A percentile compares a stretch with the other conserved stretches of the same genome.
phyloP scores from a whole-genome alignment of 2,113 vertebrate species.

The Meles meles region DNA sequence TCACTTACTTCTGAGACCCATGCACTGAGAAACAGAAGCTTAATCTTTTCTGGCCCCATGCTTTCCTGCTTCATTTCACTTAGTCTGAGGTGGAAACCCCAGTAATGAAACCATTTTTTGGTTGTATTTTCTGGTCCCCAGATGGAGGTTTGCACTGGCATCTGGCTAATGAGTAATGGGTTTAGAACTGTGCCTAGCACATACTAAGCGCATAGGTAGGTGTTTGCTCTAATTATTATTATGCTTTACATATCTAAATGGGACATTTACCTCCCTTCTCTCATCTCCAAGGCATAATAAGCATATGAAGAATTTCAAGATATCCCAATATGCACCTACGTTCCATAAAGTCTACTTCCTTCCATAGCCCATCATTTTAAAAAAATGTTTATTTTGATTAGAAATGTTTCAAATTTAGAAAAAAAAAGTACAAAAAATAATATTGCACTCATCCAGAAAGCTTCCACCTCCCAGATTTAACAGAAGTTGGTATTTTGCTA shows the following conservation, averaged over 20 bases:
- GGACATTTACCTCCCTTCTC: not conserved
- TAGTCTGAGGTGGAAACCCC: not conserved
- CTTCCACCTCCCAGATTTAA: not conserved
- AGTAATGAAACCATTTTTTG: not conserved
- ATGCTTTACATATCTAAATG: not conserved
- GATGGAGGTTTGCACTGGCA: not conserved
- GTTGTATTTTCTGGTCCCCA: not conserved
- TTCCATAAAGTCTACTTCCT: not conserved
- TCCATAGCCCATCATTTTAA: not conserved
- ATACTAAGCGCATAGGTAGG: not conserved
- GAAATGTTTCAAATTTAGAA: not conserved
- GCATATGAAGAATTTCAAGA: not conserved
- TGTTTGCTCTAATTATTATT: not conserved
- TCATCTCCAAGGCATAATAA: not conserved
- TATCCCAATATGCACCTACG: not conserved
- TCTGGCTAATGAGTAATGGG: not conserved
- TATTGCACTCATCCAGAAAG: not conserved
- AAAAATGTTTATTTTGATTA: conserved; percentile 27
- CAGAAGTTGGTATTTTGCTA: not conserved
- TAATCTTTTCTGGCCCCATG: not conserved
- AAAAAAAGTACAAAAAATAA: not conserved
- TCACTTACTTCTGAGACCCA: not conserved
- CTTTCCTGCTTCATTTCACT: not conserved
- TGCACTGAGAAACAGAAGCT: not conserved
- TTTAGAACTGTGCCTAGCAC: not conserved